Conservation (phyloP, 2,797 vertebrate species). For the Borostomias antarcticus region DNA sequence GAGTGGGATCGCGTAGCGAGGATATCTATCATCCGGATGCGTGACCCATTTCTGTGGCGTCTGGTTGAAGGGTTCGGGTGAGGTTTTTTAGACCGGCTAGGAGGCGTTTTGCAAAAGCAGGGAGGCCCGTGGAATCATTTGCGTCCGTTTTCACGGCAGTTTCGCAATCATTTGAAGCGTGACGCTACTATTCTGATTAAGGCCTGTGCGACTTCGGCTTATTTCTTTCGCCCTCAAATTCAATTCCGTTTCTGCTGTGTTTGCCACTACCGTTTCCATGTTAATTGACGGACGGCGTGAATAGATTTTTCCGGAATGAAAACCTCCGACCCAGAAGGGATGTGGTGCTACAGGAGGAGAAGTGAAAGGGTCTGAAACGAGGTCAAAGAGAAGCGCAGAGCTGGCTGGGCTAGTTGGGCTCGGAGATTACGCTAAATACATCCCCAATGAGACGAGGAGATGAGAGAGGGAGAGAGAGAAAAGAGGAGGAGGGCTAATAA, state of each 20-base stretch:
- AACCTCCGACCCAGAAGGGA: too few relatives aligned
- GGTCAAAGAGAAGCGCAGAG: not conserved
- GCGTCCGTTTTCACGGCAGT: not conserved
- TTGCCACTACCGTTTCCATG: slow-evolving; percentile 25
- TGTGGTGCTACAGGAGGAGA: too few relatives aligned
- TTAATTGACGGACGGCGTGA: slow-evolving; percentile 40
- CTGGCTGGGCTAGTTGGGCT: not conserved
- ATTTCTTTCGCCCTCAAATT: slow-evolving; percentile 15
- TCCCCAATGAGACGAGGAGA: not conserved
- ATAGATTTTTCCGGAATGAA: not conserved
- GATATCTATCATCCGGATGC: not conserved
- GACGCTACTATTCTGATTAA: not conserved
- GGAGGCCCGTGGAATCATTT: not conserved
- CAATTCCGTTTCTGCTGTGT: slow-evolving; percentile 7
- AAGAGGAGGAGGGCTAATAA: not conserved
- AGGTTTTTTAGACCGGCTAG: not conserved
- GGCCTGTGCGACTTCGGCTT: not conserved
- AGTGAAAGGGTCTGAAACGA: not conserved
- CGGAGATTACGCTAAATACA: not conserved
- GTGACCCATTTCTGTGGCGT: not conserved
- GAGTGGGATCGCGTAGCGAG: too few relatives aligned
- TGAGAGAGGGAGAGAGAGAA: too few relatives aligned
- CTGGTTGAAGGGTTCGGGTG: not conserved
- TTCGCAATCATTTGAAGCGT: slow-evolving; percentile 10
- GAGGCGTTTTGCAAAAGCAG: not conserved